These are phyloP conservation scores for Chaetogeoica ovagalla DNA, from an alignment of 2,888 invertebrate genomes.

Conservation along the genomic window DNA sequence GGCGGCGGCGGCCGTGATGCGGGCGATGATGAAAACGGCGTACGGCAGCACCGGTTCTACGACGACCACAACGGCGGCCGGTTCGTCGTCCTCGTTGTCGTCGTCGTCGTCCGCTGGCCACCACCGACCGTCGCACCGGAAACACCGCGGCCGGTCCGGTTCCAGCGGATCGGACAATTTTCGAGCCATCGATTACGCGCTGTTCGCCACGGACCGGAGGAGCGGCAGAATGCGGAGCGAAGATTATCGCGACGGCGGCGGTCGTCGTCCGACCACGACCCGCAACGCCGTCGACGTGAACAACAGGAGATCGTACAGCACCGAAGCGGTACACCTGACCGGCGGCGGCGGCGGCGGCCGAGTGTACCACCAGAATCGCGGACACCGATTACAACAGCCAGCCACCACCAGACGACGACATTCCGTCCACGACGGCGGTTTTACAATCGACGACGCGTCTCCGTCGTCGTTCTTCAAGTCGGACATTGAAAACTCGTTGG, in stretches of 20 bases:
- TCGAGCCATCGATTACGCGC: constrained; percentile 39
- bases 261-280: not conserved
- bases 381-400: not conserved
- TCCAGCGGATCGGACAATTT: constrained; percentile 45
- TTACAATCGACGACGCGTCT: not conserved
- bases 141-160: constrained; percentile 17
- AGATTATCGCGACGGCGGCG: too few relatives aligned
- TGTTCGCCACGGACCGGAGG: constrained; percentile 19
- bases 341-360: not conserved
- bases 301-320: constrained; percentile 21
- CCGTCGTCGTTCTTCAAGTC: constrained; percentile 44
- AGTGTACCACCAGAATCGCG: not conserved
- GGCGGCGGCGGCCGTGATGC: not conserved
- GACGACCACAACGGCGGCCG: not conserved
- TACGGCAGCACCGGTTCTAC: too few relatives aligned
- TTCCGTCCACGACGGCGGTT: constrained; percentile 33
- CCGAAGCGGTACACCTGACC: constrained; percentile 22
- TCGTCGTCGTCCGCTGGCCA: constrained; percentile 32
- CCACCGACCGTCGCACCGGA: not conserved
- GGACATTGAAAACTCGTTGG: constrained; percentile 52
- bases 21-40: not conserved
- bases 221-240: not conserved
- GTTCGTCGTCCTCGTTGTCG: constrained; percentile 29
- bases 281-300: not conserved
- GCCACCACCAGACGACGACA: constrained; percentile 34